phyloP scores from a whole-genome alignment of 2,797 vertebrate genomes.

The Hyperoplus lanceolatus region DNA sequence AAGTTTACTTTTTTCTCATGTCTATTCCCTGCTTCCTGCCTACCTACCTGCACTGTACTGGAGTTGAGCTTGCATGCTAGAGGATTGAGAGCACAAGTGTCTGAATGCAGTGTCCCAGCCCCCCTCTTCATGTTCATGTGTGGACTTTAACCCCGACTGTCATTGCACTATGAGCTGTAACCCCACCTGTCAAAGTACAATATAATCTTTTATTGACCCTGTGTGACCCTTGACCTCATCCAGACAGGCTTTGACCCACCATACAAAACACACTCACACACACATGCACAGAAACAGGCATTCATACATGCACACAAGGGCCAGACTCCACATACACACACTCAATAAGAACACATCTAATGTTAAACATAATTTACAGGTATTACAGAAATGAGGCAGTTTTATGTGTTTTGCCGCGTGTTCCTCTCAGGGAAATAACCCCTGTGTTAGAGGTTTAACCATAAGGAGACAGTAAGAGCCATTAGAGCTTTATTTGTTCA shows the following conservation, averaged over 20 bases:
- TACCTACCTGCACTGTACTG: constrained; percentile 46
- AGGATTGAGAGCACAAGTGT: constrained; percentile 52
- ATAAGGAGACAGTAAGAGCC: constrained; percentile 58
- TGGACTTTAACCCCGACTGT: constrained; percentile 60
- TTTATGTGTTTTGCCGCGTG: background rate
- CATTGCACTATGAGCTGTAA: constrained; percentile 61
- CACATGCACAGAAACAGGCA: constrained; percentile 11
- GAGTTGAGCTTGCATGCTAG: constrained; percentile 70
- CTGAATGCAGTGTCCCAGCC: constrained; percentile 63
- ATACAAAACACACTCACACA: background rate
- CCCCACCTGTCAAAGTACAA: constrained; percentile 51
- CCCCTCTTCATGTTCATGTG: constrained; percentile 50
- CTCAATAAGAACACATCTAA: constrained; percentile 19
- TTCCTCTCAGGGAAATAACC: constrained; percentile 31
- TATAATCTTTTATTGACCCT: constrained; percentile 38
- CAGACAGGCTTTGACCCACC: constrained; percentile 26
- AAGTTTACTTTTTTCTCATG: constrained; percentile 26
- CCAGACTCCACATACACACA: background rate
- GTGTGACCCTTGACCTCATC: constrained; percentile 43
- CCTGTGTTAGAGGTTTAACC: constrained; percentile 60
- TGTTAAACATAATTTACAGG: constrained; percentile 23
- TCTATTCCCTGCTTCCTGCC: constrained; percentile 44
- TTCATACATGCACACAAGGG: constrained; percentile 27
- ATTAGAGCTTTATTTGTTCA: constrained; percentile 63
- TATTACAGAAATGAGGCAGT: constrained; percentile 7